Base-by-base conservation (phyloP, 2,888 invertebrate genomes). In the Tinea pellionella region DNA sequence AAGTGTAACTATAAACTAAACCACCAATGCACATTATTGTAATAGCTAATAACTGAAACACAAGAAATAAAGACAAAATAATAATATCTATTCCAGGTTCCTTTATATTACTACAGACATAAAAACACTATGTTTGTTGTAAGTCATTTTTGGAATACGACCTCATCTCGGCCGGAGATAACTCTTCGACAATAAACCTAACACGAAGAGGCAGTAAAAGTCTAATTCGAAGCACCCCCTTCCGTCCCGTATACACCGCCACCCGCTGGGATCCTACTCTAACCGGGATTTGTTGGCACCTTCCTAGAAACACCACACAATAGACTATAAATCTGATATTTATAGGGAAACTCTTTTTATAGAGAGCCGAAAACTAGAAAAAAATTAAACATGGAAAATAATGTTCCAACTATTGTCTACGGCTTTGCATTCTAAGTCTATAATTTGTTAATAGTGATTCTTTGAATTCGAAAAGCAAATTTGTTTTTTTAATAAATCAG, bases 131-230 rank as follows among this genome's bases (percentile, higher is more conserved):
- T 83, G 81, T 83, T 80, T 83, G 82, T 72, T 79, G 77, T 79
- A 77, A 80, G 80, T 80, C 78, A 78, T 81, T 81, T 84, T 80
- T 78, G 80, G 84, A 79, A 81, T 80, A 80, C 82, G 80, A 78
- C 72, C 81, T 80, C 84, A 81, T 82, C 82, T 80, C 77, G 81
- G 80, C 77, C 75, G 76, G 73, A 77, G 79, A 83, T 83, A 80
- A 80, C 80, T 78, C 74, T 70, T 78, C 77, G 77, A 80, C 81
- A 77, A 74, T 84, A 84, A 85, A 85, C 84, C 84, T 78, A 83
- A 85, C 84, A 84, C 83, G 84, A 84, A 86, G 82, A 83, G 82
- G 77, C 73, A 75, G 78, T 84, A 81, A 84, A 85, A 86, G 75
- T 83, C 82, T 82, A 82, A 84, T 85, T 84, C 75, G 75, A 80